A percentile compares a stretch with the other conserved stretches of the same genome.
phyloP scores from a whole-genome alignment of 2,113 vertebrate species.

The Clarias batrachus region DNA sequence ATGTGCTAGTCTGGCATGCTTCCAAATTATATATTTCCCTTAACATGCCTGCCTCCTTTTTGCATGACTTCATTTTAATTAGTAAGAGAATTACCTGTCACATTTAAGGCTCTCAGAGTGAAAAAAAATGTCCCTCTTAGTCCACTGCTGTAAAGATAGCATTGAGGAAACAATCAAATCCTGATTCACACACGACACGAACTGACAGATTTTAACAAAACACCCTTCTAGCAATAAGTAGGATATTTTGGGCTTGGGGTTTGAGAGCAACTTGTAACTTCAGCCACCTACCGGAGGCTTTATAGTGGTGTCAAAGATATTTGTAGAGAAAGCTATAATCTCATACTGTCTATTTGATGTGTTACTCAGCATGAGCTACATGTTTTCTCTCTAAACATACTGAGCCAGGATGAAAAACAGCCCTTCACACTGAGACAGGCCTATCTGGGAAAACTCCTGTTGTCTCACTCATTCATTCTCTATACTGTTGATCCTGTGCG shows the following conservation, averaged over 20 bases:
- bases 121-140: neutral
- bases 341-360: constrained; percentile 31
- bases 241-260: constrained; percentile 21
- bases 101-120: neutral
- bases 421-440: constrained; percentile 13
- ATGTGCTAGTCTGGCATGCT: neutral
- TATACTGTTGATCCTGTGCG: too few species aligned
- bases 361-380: constrained; percentile 31
- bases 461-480: too few species aligned
- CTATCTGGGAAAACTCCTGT: neutral
- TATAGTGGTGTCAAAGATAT: constrained; percentile 24
- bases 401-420: constrained; percentile 31
- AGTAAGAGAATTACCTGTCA: neutral
- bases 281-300: constrained; percentile 34
- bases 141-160: neutral
- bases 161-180: neutral
- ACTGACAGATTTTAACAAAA: neutral
- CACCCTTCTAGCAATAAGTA: neutral
- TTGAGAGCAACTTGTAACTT: constrained; percentile 24
- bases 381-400: constrained; percentile 37
- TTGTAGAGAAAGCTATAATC: constrained; percentile 44
- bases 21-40: constrained; percentile 24
- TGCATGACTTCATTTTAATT: constrained; percentile 9
- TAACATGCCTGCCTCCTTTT: neutral
- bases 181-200: neutral